Percentiles rank a stretch among this genome's conserved stretches.
Conservation (phyloP, 2,888 invertebrate species). For the Trissolcus japonicus region DNA sequence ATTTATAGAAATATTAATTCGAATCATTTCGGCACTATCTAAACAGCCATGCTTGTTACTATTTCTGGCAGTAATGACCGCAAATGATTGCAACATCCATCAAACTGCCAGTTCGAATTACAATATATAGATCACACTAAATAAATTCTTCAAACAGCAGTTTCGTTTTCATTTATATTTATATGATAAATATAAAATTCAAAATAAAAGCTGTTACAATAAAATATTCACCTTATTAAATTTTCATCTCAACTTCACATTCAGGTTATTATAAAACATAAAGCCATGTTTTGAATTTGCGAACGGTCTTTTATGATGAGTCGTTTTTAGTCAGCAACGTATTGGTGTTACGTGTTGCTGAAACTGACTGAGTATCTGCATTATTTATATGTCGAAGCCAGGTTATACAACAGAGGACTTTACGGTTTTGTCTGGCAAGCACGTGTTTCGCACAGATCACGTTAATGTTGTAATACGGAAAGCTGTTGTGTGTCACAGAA, state of each 20-base stretch:
- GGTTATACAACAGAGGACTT: slow-evolving; percentile 54
- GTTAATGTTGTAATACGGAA: slow-evolving; percentile 60
- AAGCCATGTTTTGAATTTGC: neutral
- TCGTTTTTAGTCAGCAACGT: slow-evolving; percentile 60
- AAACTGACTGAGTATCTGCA: slow-evolving; percentile 64
- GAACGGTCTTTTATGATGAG: slow-evolving; percentile 31
- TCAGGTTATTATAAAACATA: no score
- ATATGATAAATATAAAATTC: no score
- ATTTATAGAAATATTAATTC: slow-evolving; percentile 4
- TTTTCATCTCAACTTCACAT: no score
- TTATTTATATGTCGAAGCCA: slow-evolving; percentile 55
- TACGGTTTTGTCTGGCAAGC: slow-evolving; percentile 55
- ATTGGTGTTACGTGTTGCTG: slow-evolving; percentile 70
- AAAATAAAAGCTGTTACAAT: no score
- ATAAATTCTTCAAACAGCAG: no score
- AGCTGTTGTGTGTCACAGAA: slow-evolving; percentile 34
- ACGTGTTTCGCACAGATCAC: slow-evolving; percentile 59
- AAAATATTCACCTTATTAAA: no score
- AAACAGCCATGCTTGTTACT: no score
- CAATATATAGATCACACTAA: no score
- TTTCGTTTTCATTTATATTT: no score
- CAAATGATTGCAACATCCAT: no score
- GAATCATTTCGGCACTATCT: neutral
- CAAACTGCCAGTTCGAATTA: no score
- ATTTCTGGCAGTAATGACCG: no score